Percentiles rank a stretch among this genome's conserved stretches.
phyloP scores from a whole-genome alignment of 2,113 vertebrate genomes.

The Carassius carassius region DNA sequence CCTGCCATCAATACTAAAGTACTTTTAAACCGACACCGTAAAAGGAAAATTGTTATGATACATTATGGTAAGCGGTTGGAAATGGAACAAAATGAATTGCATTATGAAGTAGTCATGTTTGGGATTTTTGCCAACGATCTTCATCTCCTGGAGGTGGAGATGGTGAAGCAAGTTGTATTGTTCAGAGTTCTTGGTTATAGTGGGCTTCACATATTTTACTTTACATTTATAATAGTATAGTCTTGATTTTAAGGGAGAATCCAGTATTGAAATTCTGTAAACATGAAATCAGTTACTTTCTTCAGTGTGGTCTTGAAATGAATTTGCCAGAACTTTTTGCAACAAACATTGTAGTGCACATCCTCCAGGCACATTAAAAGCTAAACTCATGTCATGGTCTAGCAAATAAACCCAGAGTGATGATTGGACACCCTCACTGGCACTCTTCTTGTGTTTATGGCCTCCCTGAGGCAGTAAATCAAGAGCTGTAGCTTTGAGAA shows the following conservation, averaged over 20 bases:
- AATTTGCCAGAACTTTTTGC: not conserved
- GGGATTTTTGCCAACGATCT: constrained; percentile 27
- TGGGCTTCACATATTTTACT: not conserved
- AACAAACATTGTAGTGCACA: not conserved
- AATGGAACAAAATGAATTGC: constrained; percentile 13
- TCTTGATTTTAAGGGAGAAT: not conserved
- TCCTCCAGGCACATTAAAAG: constrained; percentile 10
- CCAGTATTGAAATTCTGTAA: not conserved
- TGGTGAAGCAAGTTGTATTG: constrained; percentile 8
- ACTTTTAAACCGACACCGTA: not conserved
- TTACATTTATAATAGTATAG: not conserved
- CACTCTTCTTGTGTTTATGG: not conserved
- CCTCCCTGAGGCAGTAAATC: not conserved
- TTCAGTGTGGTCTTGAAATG: not conserved
- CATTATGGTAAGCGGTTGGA: not conserved
- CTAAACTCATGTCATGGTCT: constrained; percentile 15
- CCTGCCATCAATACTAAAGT: not conserved
- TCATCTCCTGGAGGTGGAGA: constrained; percentile 27
- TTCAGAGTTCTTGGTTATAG: not conserved
- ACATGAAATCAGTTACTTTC: not conserved
- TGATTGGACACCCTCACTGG: constrained; percentile 18
- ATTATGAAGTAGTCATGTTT: constrained; percentile 4
- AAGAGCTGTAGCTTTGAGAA: not conserved
- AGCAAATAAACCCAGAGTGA: constrained; percentile 13
- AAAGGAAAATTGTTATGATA: not conserved